These are phyloP conservation scores for Brachionus plicatilis DNA, from an alignment of 1,140 invertebrate genomes.

Conservation along the genomic window DNA sequence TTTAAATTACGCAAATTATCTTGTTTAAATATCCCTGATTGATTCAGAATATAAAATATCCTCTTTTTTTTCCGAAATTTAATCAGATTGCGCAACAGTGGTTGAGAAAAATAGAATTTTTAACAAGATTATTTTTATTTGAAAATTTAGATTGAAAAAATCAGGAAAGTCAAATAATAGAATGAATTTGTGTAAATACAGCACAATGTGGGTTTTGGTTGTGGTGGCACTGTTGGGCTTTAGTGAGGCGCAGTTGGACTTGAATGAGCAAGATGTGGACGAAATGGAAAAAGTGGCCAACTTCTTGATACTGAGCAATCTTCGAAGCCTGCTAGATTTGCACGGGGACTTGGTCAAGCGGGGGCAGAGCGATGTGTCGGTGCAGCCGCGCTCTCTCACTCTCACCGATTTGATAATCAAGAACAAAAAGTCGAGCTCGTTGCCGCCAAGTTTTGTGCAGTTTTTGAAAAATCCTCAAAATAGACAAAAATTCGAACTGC, in stretches of 20 bases:
- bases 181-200: background rate
- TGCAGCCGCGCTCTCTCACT: background rate
- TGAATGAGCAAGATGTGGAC: background rate
- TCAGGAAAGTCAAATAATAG: background rate
- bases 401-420: background rate
- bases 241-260: background rate
- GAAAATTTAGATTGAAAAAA: background rate
- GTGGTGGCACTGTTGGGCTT: background rate
- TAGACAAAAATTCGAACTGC: background rate
- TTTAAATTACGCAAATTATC: background rate
- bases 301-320: background rate
- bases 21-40: background rate
- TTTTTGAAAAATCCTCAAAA: background rate
- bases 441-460: background rate
- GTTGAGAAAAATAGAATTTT: background rate
- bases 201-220: background rate
- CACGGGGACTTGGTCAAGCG: background rate
- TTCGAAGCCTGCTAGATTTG: background rate
- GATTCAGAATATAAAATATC: background rate
- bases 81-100: background rate
- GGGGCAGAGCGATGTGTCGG: background rate
- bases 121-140: background rate
- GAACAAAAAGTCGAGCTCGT: background rate
- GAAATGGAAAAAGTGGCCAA: background rate
- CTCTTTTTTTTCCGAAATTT: background rate